Conservation (phyloP, 2,888 invertebrate genomes). For the Ceriagrion tenellum region DNA sequence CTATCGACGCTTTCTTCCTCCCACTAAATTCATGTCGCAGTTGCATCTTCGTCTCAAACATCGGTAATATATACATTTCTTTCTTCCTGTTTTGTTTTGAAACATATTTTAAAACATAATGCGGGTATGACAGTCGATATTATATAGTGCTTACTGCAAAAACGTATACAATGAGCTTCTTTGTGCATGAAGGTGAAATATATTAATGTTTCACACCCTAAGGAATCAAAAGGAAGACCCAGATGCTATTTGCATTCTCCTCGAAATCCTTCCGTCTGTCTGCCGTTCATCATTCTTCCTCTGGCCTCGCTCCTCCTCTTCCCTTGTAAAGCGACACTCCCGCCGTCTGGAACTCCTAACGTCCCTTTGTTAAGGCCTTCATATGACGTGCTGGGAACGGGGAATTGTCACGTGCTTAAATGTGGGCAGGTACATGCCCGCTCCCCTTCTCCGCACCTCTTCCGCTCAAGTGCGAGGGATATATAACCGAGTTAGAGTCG, state of each 20-base stretch:
- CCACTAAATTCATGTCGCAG: too few species aligned
- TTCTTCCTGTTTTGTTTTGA: too few species aligned
- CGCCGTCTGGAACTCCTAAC: background rate
- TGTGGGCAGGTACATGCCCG: background rate
- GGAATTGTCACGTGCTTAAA: background rate
- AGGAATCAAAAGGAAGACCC: background rate
- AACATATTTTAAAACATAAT: too few species aligned
- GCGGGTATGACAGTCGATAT: too few species aligned
- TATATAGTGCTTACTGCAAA: too few species aligned
- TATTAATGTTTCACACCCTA: background rate
- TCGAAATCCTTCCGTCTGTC: background rate
- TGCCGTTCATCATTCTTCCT: background rate
- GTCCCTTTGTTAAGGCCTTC: background rate
- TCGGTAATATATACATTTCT: too few species aligned
- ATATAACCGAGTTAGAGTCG: constrained; percentile 43
- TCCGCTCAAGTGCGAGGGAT: background rate
- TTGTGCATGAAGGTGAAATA: background rate
- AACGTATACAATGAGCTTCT: too few species aligned
- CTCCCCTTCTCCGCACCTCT: background rate
- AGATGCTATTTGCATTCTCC: background rate
- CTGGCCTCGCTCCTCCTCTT: background rate
- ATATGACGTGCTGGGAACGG: background rate
- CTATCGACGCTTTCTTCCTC: too few species aligned
- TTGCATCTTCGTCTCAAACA: too few species aligned
- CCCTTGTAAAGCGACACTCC: background rate